phyloP scores from a whole-genome alignment of 2,888 invertebrate species.

The Drosophila lacicola region DNA sequence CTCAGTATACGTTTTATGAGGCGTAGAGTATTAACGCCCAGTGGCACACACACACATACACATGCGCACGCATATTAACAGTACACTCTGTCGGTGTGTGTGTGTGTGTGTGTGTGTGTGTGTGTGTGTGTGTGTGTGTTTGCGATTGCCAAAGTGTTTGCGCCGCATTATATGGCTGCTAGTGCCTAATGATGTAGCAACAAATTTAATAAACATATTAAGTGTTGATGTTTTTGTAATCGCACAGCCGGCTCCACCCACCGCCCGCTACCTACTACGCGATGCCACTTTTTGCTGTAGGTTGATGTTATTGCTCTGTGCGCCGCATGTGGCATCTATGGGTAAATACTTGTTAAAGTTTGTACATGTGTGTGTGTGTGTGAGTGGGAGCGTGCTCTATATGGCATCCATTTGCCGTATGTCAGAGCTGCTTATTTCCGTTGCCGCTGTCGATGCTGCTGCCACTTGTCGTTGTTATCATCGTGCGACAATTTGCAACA shows the following conservation, averaged over 20 bases:
- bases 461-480: constrained; percentile 9
- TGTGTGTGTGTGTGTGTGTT: constrained; percentile 20
- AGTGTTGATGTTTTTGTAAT: constrained; percentile 80
- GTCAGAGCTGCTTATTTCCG: constrained; percentile 44
- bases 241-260: constrained; percentile 52
- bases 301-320: constrained; percentile 37
- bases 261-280: constrained; percentile 10
- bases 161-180: constrained; percentile 74
- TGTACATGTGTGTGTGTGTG: background rate
- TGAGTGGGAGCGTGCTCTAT: constrained; percentile 1
- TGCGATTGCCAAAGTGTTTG: constrained; percentile 63
- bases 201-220: constrained; percentile 82
- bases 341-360: background rate
- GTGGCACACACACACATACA: constrained; percentile 4
- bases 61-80: background rate
- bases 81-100: background rate
- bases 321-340: constrained; percentile 37
- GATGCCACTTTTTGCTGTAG: constrained; percentile 30
- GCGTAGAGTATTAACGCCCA: constrained; percentile 61
- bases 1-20: constrained; percentile 56
- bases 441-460: constrained; percentile 11
- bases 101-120: constrained; percentile 21
- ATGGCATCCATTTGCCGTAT: constrained; percentile 34
- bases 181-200: constrained; percentile 81
- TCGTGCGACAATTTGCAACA: constrained; percentile 44